Base-by-base conservation (phyloP, 1,140 invertebrate species). In the Orius insidiosus region DNA sequence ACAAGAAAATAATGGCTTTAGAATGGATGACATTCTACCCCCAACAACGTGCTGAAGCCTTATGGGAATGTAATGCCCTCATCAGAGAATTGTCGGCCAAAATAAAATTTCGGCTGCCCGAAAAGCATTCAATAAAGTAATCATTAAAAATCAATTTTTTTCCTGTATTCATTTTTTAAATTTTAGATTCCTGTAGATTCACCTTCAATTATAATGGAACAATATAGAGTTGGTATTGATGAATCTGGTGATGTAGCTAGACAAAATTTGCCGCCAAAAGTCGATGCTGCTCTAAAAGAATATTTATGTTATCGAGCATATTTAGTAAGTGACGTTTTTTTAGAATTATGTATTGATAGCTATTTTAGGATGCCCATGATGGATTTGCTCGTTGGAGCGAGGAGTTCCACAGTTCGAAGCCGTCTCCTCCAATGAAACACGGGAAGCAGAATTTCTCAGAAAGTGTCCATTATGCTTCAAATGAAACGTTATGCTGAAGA, bases 321-420 rank as follows among this genome's bases (percentile, higher is more conserved):
- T 59, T 65, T 86, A 13, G 58, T 58, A 41, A 60, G 49, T 46
- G 4, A 36, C 11, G 37, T 11, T 2, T 6, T 45, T 35, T 2
- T n/a, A 32, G 19, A 33, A 7, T 37, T 49, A 18, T 38, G 5
- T 49, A 24, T 4, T 24, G 24, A 24, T 24, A n/a, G n/a, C n/a
- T 16, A 33, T 53, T 55, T 18, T 53, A 72, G 70, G 76, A 85
- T 57, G 86, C 84, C 2, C 70, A 88, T 45, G 85, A 92, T 60
- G 76, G 78, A 34, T 93, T 90, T 64, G 74, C 76, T 47, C 80
- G 85, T 55, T 94, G 89, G 89, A 87, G 87, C 53, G 72, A 78
- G 47, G 74, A 83, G 55, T 85, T 72, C 50, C 78, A 90, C 57
- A 75, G 84, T 57, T 75, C 72, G 1, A 78, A 79, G 62, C 89